phyloP scores from a whole-genome alignment of 1,140 invertebrate genomes.

The Trialeurodes vaporariorum region DNA sequence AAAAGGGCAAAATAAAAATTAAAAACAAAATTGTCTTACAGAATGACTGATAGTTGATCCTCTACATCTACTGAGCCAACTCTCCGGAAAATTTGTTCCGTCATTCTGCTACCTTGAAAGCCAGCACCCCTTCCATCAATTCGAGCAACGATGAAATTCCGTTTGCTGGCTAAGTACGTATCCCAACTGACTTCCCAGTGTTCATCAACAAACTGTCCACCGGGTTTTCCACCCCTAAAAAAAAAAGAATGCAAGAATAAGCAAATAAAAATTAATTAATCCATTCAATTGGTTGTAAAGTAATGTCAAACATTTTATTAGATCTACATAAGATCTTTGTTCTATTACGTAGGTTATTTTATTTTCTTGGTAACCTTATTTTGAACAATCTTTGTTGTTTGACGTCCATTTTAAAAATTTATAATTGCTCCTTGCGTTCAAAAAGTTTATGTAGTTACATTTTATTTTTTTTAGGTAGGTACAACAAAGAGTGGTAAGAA shows the following conservation, averaged over 20 bases:
- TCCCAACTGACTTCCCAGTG: slow-evolving; percentile 77
- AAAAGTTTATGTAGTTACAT: no score
- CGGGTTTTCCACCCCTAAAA: slow-evolving; percentile 71
- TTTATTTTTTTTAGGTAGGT: slow-evolving; percentile 2
- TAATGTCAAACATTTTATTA: no score
- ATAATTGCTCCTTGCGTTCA: no score
- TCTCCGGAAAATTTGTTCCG: slow-evolving; percentile 66
- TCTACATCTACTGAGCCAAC: slow-evolving; percentile 75
- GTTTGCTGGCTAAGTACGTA: slow-evolving; percentile 66
- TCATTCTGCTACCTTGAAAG: slow-evolving; percentile 65
- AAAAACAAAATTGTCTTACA: slow-evolving; percentile 57
- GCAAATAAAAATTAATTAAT: no score
- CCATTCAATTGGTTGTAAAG: no score
- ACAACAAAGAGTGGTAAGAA: slow-evolving; percentile 1
- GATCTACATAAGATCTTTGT: no score
- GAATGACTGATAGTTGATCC: slow-evolving; percentile 86
- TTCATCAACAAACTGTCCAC: slow-evolving; percentile 75
- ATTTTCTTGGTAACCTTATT: no score
- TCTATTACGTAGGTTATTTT: no score
- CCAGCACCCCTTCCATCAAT: slow-evolving; percentile 80
- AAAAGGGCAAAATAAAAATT: no score
- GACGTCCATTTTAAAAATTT: no score
- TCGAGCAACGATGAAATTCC: slow-evolving; percentile 73
- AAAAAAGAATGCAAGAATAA: no score
- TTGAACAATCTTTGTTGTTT: no score